Base-by-base conservation (phyloP, 37 sponge, comb jelly and placozoan species). In the Halichondria panicea region DNA sequence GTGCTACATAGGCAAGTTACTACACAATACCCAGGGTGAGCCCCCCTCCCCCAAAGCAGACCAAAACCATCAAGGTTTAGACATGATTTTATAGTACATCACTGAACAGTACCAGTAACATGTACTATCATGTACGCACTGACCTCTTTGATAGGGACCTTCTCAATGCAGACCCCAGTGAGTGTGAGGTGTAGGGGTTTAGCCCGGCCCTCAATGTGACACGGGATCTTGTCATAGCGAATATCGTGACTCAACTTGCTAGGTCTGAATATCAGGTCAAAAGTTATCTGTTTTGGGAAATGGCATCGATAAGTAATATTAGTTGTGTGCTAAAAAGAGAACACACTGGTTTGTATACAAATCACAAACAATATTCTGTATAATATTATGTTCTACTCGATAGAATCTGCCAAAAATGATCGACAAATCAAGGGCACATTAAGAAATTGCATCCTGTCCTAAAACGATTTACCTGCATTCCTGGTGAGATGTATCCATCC, bases 401-500 rank as follows among this genome's bases (percentile, higher is more conserved):
- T 42, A 43, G 78, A 32, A 55, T 27, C 22, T 73, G 60, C 48
- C 30, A 4, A 7, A 56, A 53, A 8, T 24, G 66, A 31, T 24
- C 5, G 38, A 21, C 3, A 21, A 24, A 32, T 59, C 31, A 58
- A 59, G 44, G 22, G 30, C 21, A 37, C 40, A 6, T 19, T 24
- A 13, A 34, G 24, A 9, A 54, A 4, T n/a, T n/a, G n/a, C n/a
- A n/a, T n/a, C n/a, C n/a, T n/a, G n/a, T n/a, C 57, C 8, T 36
- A 21, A 24, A 28, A 31, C 5, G 4, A 58, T 41, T 12, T 34
- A 93, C 98, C 86, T 94, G 86, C 98, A 94, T 94, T 67, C 93
- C 93, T 63, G 98, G 76, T 1, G 93, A 89, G 27, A 97, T 83
- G 75, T 94, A 92, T 25, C 98, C 98, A 42, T 94, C 93, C 33